A percentile compares a stretch with the other conserved stretches of the same genome.
These are phyloP conservation scores for Neuroterus valhalla DNA, from an alignment of 1,140 invertebrate species.

Conservation along the genomic window DNA sequence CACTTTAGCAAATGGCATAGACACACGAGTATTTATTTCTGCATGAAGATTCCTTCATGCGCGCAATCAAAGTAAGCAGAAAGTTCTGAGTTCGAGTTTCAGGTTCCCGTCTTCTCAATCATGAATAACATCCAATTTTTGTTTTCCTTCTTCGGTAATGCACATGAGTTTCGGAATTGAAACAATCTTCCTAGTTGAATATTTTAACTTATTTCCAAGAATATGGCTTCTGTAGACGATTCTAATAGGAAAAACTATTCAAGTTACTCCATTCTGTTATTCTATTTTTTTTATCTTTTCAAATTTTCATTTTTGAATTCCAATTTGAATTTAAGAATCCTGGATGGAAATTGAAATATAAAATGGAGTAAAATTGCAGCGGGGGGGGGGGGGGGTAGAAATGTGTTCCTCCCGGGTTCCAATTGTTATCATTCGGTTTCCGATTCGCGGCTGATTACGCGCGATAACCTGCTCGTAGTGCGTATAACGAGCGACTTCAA, in stretches of 20 bases:
- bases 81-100: background rate
- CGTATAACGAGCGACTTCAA: slow-evolving; percentile 21
- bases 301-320: too few relatives aligned
- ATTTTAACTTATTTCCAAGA: too few relatives aligned
- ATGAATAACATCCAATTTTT: background rate
- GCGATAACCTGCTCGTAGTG: slow-evolving; percentile 20
- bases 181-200: background rate
- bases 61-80: slow-evolving; percentile 18
- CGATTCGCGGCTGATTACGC: slow-evolving; percentile 8
- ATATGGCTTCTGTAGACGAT: too few relatives aligned
- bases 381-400: background rate
- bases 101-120: slow-evolving; percentile 4
- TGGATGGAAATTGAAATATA: background rate
- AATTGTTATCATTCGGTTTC: slow-evolving; percentile 21
- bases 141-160: background rate
- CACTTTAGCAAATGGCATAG: background rate
- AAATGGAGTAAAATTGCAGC: too few relatives aligned
- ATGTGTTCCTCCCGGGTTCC: slow-evolving; percentile 1
- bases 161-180: background rate
- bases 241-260: too few relatives aligned
- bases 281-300: too few relatives aligned
- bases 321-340: too few relatives aligned
- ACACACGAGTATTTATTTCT: slow-evolving; percentile 19
- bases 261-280: too few relatives aligned
- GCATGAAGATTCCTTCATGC: slow-evolving; percentile 11